These are phyloP conservation scores for Pseudomugil tenellus DNA, from an alignment of 2,797 vertebrate genomes.

Conservation along the genomic window DNA sequence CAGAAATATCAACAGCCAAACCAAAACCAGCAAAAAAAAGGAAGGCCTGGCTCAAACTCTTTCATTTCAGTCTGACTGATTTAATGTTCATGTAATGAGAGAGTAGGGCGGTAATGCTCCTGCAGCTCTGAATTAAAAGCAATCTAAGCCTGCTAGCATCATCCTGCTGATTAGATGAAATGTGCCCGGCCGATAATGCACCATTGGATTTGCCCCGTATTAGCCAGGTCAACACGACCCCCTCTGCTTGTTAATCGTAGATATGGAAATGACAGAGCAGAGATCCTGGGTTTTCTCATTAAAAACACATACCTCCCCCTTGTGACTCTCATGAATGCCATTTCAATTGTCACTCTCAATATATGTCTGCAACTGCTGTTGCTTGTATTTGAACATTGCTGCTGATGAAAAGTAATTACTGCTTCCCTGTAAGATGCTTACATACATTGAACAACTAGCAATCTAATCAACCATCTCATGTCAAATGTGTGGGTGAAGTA, in stretches of 20 bases:
- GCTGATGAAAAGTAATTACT: slow-evolving; percentile 63
- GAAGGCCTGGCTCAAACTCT: slow-evolving; percentile 55
- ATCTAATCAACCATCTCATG: slow-evolving; percentile 42
- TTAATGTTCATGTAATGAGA: slow-evolving; percentile 66
- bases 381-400: slow-evolving; percentile 52
- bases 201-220: slow-evolving; percentile 81
- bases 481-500: slow-evolving; percentile 35
- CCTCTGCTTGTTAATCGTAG: slow-evolving; percentile 71
- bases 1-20: slow-evolving; percentile 42
- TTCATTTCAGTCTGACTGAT: slow-evolving; percentile 56
- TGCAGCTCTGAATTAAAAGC: slow-evolving; percentile 80
- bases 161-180: slow-evolving; percentile 86
- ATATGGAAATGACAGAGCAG: slow-evolving; percentile 66
- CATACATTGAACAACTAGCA: slow-evolving; percentile 52
- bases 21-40: slow-evolving; percentile 19
- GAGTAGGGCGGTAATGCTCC: slow-evolving; percentile 64
- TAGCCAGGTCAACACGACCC: slow-evolving; percentile 78
- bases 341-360: slow-evolving; percentile 39
- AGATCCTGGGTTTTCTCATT: slow-evolving; percentile 65
- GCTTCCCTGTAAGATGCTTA: slow-evolving; percentile 42
- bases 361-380: slow-evolving; percentile 31
- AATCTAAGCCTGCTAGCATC: slow-evolving; percentile 78
- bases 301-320: slow-evolving; percentile 55
- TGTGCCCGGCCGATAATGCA: slow-evolving; percentile 82
- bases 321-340: slow-evolving; percentile 31